Evolutionary conservation across 2,888 invertebrate species (phyloP).

Genomic region (Electrophaes corylata): DNA sequence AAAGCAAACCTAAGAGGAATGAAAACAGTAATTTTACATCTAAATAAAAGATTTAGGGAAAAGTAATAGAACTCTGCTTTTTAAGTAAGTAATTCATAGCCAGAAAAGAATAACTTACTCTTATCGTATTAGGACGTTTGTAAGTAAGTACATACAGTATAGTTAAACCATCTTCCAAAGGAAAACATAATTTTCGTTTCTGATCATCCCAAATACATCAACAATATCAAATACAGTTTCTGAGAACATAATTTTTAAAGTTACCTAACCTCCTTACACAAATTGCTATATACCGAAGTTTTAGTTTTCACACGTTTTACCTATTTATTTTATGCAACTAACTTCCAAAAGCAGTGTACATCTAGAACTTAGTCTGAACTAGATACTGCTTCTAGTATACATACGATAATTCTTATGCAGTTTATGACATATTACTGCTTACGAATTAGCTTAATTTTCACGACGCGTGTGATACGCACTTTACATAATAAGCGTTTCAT

Average conservation of each 20-base stretch:
- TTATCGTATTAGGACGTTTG: background rate
- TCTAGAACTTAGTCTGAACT: too few species aligned
- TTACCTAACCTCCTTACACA: background rate
- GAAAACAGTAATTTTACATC: slow-evolving; percentile 19
- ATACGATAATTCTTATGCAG: too few species aligned
- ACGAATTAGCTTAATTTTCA: too few species aligned
- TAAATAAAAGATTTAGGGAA: slow-evolving; percentile 2
- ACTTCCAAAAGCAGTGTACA: too few species aligned
- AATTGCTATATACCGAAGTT: background rate
- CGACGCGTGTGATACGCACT: too few species aligned
- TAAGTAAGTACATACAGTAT: background rate
- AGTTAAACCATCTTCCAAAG: background rate
- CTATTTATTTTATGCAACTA: background rate
- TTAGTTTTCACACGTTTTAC: background rate
- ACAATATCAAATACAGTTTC: slow-evolving; percentile 27
- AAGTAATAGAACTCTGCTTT: background rate
- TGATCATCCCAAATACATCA: slow-evolving; percentile 11
- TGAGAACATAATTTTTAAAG: slow-evolving; percentile 26
- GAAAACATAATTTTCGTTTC: background rate
- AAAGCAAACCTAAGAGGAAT: slow-evolving; percentile 30
- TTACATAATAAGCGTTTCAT: too few species aligned
- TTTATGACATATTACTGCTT: too few species aligned
- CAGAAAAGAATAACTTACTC: background rate
- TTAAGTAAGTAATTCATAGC: background rate
- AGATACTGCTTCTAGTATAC: too few species aligned